Base-by-base conservation (phyloP, 2,888 invertebrate species). In the Xestia sexstrigata region DNA sequence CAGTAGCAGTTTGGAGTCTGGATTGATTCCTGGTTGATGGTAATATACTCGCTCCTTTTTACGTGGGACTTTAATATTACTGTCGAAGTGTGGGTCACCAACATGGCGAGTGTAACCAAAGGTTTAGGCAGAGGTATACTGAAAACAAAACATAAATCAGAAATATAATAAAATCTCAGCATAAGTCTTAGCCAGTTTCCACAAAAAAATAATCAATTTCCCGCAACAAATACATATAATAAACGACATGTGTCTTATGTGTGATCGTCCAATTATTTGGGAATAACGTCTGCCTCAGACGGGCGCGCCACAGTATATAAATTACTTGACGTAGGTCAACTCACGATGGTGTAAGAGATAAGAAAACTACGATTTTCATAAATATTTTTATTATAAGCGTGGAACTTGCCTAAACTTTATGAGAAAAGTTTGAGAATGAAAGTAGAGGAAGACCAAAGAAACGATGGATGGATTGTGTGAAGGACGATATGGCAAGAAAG, bases 281-380 rank as follows among this genome's bases (percentile, higher is more conserved):
- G 84, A 87, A 79, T 84, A 87, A 84, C 87, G 87, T 83, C 90
- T 90, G 91, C 84, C 79, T 85, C 86, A 87, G 90, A 90, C 90
- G 87, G 83, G 89, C 84, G 81, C 88, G 86, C 89, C 90, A 89
- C 89, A 89, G 90, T 90, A 90, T 93, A 93, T 93, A 93, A 93
- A 93, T 94, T 93, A 93, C 90, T 84, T 82, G 83, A 82, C 87
- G 76, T 84, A 83, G 83, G 83, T 84, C 83, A 84, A 62, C 67
- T 79, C 60, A 73, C 49, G 62, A 47, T 86, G 90, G 89, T 83
- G 9, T 71, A 89, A 90, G 78, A 39, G 1, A 84, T 45, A 63
- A 78, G 66, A 69, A 30, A 0, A 2, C 0, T 3, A 71, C 78
- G 86, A 39, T 42, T 65, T 60, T 30, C 20, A 8, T 60, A 8